Evolutionary conservation across 2,113 vertebrate genomes (phyloP), one percentile per base, ranked within the genome.

Genomic region (Sinosuthora webbiana): DNA sequence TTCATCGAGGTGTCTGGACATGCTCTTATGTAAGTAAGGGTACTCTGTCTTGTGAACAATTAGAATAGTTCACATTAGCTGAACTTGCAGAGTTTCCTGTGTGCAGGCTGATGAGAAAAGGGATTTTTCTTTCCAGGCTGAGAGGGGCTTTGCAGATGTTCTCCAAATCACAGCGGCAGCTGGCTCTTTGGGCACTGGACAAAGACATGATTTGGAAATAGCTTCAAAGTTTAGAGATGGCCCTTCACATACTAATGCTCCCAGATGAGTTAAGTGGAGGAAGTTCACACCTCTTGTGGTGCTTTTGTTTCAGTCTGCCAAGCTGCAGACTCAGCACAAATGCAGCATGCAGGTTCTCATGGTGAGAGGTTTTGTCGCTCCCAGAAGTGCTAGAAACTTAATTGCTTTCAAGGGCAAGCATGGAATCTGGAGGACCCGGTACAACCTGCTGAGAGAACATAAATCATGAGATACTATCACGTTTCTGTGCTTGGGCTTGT

Each of bases 351-450:
- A 81, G 92, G 79, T 96, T 92, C 90, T 89, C 77, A 31, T 41
- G 78, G 76, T 10, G 49, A 84, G 77, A 90, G 86, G 80, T 95
- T 91, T 90, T 92, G 94, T 94, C 4, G 1, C 65, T 95, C 69
- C 90, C 90, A 86, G 83, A 93, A 95, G 86, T 78, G 88, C 88
- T 81, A 78, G 93, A 89, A 96, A 94, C 73, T 93, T 92, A 96
- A 96, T 96, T 96, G 95, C 88, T 93, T 95, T 95, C 86, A 77
- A 95, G 92, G 83, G 80, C 90, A 94, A 95, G 88, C 64, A 31
- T 6, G 80, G 96, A 97, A 97, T 97, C 94, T 95, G 94, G 96
- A 95, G 94, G 57, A 93, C 88, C 92, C 90, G 85, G 96, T 92
- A 93, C 80, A 94, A 92, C 95, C 95, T 94, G 94, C 93, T 94